These are phyloP conservation scores for Meloe dianella DNA, from an alignment of 2,888 invertebrate genomes.

Conservation along the genomic window DNA sequence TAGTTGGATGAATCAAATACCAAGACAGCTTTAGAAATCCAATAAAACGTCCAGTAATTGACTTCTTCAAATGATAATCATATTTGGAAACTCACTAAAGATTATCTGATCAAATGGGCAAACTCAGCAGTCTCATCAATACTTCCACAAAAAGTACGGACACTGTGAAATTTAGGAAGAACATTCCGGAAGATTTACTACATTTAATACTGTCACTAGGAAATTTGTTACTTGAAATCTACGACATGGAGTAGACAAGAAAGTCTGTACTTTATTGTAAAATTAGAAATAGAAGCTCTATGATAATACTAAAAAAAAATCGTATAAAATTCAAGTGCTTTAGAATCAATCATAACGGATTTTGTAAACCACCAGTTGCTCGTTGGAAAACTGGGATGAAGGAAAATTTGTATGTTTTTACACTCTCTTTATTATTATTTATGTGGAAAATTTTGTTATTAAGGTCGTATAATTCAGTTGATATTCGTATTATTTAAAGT, in stretches of 20 bases:
- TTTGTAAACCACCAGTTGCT: neutral
- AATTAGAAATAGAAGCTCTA: neutral
- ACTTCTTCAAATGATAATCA: constrained; percentile 19
- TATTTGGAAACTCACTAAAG: neutral
- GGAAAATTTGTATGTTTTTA: neutral
- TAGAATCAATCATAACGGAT: neutral
- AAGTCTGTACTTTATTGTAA: neutral
- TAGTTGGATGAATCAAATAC: constrained; percentile 14
- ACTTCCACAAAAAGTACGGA: neutral
- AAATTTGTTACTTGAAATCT: neutral
- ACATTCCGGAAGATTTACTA: neutral
- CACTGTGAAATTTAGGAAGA: neutral
- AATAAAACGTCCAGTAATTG: constrained; percentile 23
- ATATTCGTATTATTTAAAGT: too few species aligned
- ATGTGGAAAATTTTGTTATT: neutral
- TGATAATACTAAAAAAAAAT: neutral
- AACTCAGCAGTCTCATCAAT: neutral
- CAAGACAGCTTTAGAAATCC: constrained; percentile 14
- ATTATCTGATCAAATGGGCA: neutral
- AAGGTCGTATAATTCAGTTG: too few species aligned
- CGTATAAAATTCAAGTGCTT: neutral
- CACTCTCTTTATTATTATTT: neutral
- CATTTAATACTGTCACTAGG: neutral
- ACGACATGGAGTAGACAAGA: neutral
- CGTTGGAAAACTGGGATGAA: neutral